Percentiles rank a stretch among this genome's conserved stretches.
Evolutionary conservation across 1,140 invertebrate species (phyloP).

Genomic region (Coenobita brevimanus): DNA sequence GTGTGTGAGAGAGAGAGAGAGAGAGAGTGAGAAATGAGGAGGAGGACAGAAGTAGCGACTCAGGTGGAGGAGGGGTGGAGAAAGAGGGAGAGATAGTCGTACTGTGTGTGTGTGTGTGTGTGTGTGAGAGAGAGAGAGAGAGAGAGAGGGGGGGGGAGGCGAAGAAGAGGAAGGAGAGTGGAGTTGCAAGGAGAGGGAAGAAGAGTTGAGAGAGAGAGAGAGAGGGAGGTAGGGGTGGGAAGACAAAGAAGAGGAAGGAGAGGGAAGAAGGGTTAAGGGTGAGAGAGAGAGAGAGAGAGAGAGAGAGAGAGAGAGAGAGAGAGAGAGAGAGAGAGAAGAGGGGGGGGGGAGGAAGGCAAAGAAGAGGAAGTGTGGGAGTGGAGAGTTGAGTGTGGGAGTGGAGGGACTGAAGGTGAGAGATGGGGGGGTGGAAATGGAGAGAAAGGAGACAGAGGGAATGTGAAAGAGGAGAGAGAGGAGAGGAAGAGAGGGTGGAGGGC

Average conservation of each 20-base stretch:
- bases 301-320: not conserved
- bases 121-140: too few relatives aligned
- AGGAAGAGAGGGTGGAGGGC: not conserved
- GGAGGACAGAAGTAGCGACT: not conserved
- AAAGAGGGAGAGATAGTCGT: not conserved
- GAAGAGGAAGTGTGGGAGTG: conserved; percentile 22
- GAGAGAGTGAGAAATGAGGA: not conserved
- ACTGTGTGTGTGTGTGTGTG: not conserved
- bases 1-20: not conserved
- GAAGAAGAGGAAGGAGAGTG: not conserved
- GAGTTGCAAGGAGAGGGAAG: not conserved
- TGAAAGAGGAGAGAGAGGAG: not conserved
- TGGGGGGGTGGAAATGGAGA: too few relatives aligned
- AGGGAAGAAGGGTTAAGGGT: not conserved
- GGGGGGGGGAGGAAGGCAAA: too few relatives aligned
- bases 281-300: conserved; percentile 24
- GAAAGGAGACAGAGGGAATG: not conserved
- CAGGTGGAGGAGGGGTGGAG: not conserved
- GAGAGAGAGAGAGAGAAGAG: not conserved
- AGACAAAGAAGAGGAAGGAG: not conserved
- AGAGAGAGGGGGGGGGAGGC: not conserved
- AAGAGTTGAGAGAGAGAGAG: not conserved
- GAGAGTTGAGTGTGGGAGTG: not conserved
- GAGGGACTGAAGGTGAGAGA: not conserved
- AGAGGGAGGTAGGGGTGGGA: not conserved